Base-by-base conservation (phyloP, 1,140 invertebrate species). In the Drosophila ohnishii region DNA sequence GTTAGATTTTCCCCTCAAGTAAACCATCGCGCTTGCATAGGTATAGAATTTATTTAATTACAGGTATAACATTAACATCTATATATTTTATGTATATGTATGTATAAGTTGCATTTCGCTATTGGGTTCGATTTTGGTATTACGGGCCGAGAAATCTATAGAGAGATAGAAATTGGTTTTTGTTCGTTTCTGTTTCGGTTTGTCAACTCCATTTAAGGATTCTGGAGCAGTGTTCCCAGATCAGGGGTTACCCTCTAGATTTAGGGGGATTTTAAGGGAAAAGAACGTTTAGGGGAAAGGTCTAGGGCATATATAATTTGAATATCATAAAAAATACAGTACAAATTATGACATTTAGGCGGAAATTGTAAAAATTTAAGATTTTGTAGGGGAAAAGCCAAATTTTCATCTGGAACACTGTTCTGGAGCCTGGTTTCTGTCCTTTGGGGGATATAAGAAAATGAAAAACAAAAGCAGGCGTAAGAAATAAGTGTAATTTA, bases 31-130 rank as follows among this genome's bases (percentile, higher is more conserved):
- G 1, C 11, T 14, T 87, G 71, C 75, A 87, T 87, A 87, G 80
- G 75, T 87, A 87, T 87, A 87, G 83, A 87, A 88, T 87, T 87
- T 87, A 87, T 87, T 87, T 87, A 88, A 77, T 87, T 87, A 87
- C 83, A 87, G 67, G 63, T 87, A 87, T 87, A 87, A 87, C 83
- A 87, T 87, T 87, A 86, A 86, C 82, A 87, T 87, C 83, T 88
- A 87, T 87, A 88, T 86, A 86, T 87, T 79, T 87, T 80, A 85
- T 85, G 70, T 74, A 76, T 84, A 81, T 81, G 73, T 81, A 81
- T 81, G 66, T 77, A 81, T 81, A 76, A 81, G 78, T 82, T 82
- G 83, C 72, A 88, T 83, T 86, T 86, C 66, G 82, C 79, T 86
- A 86, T 75, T 75, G 66, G 78, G 47, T 56, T 80, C 55, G 37